A percentile compares a stretch with the other conserved stretches of the same genome.
These are phyloP conservation scores for Apocrypta bakeri DNA, from an alignment of 1,140 invertebrate genomes.

Conservation along the genomic window DNA sequence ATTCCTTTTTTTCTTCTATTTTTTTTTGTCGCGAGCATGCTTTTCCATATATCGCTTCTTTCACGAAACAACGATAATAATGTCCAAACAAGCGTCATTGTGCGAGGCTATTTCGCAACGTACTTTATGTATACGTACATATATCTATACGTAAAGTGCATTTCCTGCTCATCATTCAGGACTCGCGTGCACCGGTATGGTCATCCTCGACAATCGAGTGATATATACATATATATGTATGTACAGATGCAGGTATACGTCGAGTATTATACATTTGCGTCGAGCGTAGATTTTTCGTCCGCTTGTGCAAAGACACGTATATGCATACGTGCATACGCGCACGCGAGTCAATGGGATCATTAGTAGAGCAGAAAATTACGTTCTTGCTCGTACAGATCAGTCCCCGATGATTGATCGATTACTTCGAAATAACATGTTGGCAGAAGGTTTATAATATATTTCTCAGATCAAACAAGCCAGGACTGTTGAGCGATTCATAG, in stretches of 20 bases:
- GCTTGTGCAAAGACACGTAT: too few relatives aligned
- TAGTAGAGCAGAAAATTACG: constrained; percentile 44
- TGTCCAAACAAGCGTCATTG: constrained; percentile 25
- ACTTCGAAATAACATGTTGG: neutral
- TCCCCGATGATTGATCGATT: constrained; percentile 26
- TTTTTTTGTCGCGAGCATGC: neutral
- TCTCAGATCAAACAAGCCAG: neutral
- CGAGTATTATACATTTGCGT: too few relatives aligned
- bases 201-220: neutral
- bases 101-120: constrained; percentile 17
- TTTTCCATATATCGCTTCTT: constrained; percentile 8
- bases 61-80: neutral
- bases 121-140: neutral
- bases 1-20: neutral
- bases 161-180: constrained; percentile 33
- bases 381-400: neutral
- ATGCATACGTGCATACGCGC: too few relatives aligned
- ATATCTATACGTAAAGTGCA: constrained; percentile 17
- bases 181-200: neutral
- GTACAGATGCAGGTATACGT: neutral
- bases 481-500: neutral
- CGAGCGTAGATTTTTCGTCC: neutral
- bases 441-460: constrained; percentile 4
- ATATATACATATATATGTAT: neutral
- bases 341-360: constrained; percentile 47